Conservation (phyloP, 2,113 vertebrate species). For the Megaptera novaeangliae region DNA sequence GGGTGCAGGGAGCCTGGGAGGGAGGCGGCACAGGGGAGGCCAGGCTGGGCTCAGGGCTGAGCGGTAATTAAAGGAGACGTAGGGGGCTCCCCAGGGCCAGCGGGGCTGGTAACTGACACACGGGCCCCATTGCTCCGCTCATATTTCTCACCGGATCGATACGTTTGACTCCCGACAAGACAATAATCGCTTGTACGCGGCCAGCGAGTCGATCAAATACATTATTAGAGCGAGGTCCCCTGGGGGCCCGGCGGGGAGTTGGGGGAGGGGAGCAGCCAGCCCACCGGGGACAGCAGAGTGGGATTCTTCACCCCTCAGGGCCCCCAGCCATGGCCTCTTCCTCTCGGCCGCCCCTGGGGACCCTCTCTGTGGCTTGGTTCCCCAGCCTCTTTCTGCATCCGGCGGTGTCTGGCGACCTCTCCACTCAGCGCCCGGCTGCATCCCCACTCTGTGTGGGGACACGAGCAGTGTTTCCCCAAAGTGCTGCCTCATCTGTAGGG, state of each 20-base stretch:
- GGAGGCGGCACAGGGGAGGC: slow-evolving; percentile 20
- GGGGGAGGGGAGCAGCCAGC: slow-evolving; percentile 57
- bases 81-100: slow-evolving; percentile 91
- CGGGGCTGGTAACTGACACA: slow-evolving; percentile 97
- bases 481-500: neutral
- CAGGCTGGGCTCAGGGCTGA: slow-evolving; percentile 73
- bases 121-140: slow-evolving; percentile 94
- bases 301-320: slow-evolving; percentile 54
- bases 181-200: slow-evolving; percentile 96
- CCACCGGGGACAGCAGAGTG: slow-evolving; percentile 60
- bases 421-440: neutral
- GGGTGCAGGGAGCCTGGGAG: slow-evolving; percentile 52
- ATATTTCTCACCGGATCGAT: slow-evolving; percentile 98
- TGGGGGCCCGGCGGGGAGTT: slow-evolving; percentile 74
- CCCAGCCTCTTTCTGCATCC: neutral
- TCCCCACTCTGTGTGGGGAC: neutral
- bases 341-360: slow-evolving; percentile 33
- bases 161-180: slow-evolving; percentile 98
- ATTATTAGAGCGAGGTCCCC: slow-evolving; percentile 94
- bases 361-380: neutral
- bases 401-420: neutral
- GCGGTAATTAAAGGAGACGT: slow-evolving; percentile 85
- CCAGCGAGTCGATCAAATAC: slow-evolving; percentile 92
- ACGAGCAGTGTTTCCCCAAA: neutral
- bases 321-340: slow-evolving; percentile 42